These are phyloP conservation scores for Conger conger DNA, from an alignment of 2,113 vertebrate genomes.

Conservation along the genomic window DNA sequence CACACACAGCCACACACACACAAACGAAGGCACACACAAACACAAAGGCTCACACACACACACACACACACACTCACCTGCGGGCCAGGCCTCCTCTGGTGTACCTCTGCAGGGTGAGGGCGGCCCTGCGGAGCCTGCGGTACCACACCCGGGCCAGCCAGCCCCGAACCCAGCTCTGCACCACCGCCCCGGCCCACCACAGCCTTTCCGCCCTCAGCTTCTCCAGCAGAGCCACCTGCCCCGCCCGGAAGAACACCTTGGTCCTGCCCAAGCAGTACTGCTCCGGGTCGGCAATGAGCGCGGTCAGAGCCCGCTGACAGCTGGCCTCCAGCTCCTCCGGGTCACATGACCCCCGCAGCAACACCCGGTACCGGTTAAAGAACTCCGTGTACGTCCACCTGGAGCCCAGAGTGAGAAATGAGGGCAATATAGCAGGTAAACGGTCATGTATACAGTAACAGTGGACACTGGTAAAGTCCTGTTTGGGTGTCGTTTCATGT, in stretches of 20 bases:
- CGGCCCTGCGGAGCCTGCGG: slow-evolving; percentile 33
- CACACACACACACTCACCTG: slow-evolving; percentile 51
- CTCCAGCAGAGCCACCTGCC: slow-evolving; percentile 73
- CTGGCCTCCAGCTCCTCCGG: slow-evolving; percentile 38
- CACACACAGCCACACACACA: not conserved
- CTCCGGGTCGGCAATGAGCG: slow-evolving; percentile 63
- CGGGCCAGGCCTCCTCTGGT: slow-evolving; percentile 64
- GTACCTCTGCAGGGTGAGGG: slow-evolving; percentile 65
- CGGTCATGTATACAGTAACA: too few relatives aligned
- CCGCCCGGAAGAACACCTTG: slow-evolving; percentile 69
- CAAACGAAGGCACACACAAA: not conserved
- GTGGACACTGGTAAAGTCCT: not conserved
- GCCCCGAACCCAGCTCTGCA: slow-evolving; percentile 70
- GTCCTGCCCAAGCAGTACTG: slow-evolving; percentile 70
- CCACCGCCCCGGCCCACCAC: slow-evolving; percentile 55
- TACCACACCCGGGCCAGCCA: slow-evolving; percentile 63
- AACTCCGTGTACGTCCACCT: slow-evolving; percentile 75
- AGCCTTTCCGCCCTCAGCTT: slow-evolving; percentile 63
- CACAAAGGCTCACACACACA: too few relatives aligned
- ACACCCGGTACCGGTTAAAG: slow-evolving; percentile 65
- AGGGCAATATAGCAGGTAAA: not conserved
- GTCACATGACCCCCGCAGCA: slow-evolving; percentile 49
- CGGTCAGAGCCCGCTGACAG: slow-evolving; percentile 57
- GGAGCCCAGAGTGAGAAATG: not conserved
- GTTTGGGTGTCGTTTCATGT: not conserved